Percentiles rank a stretch among this genome's conserved stretches.
phyloP scores from a whole-genome alignment of 2,113 vertebrate genomes.

The Cyprinus carpio region DNA sequence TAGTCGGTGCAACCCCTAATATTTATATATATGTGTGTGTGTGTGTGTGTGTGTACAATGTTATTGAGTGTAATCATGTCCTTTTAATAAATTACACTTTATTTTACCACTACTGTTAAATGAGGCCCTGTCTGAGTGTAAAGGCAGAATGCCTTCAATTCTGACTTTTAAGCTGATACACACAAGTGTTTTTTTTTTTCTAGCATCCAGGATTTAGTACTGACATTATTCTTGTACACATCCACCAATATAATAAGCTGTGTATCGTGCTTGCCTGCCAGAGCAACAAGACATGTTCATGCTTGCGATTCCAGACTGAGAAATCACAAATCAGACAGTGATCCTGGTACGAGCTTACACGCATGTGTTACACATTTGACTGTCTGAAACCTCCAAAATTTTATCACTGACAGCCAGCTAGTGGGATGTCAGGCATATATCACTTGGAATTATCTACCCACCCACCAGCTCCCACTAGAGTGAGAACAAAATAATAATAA shows the following conservation, averaged over 20 bases:
- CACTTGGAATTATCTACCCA: conserved; percentile 68
- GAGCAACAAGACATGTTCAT: conserved; percentile 63
- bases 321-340: conserved; percentile 77
- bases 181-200: not conserved
- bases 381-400: conserved; percentile 64
- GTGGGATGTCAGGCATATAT: conserved; percentile 69
- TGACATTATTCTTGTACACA: conserved; percentile 39
- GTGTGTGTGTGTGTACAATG: too few relatives aligned
- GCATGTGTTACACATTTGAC: conserved; percentile 66
- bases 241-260: conserved; percentile 18
- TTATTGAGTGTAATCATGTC: not conserved
- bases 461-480: conserved; percentile 48
- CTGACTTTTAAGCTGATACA: not conserved
- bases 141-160: not conserved
- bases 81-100: not conserved
- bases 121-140: not conserved
- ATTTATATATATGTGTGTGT: too few relatives aligned
- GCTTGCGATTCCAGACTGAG: conserved; percentile 64
- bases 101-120: not conserved
- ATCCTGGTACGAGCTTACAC: conserved; percentile 71
- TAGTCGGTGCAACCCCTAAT: too few relatives aligned
- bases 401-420: conserved; percentile 79
- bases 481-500: conserved; percentile 47
- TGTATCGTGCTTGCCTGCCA: conserved; percentile 49
- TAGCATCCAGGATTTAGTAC: conserved; percentile 1